Evolutionary conservation across 2,113 vertebrate species (phyloP).

Genomic region (western clawed frog (Xenopus tropicalis)): DNA sequence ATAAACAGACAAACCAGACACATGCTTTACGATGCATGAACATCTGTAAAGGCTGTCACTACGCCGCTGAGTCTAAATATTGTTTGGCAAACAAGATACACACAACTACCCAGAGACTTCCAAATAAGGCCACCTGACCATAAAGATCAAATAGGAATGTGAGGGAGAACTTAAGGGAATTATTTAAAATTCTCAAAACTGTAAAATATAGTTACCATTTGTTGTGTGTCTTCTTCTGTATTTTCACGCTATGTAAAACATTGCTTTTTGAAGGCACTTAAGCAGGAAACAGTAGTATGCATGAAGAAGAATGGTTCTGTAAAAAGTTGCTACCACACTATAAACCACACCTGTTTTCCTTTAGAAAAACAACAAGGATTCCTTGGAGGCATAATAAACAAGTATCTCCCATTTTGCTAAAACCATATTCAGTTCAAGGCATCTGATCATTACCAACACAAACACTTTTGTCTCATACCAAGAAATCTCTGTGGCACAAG

Average conservation of each 20-base stretch:
- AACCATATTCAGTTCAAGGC: slow-evolving; percentile 11
- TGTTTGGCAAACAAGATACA: slow-evolving; percentile 19
- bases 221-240: slow-evolving; percentile 23
- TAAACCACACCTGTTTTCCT: slow-evolving; percentile 20
- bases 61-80: slow-evolving; percentile 10
- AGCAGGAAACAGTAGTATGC: slow-evolving; percentile 34
- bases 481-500: background rate
- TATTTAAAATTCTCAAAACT: background rate
- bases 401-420: slow-evolving; percentile 14
- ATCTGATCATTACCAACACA: slow-evolving; percentile 14
- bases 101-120: slow-evolving; percentile 11
- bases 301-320: slow-evolving; percentile 14
- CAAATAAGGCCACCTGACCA: slow-evolving; percentile 33
- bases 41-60: background rate
- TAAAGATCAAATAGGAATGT: slow-evolving; percentile 15
- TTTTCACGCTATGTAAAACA: slow-evolving; percentile 20
- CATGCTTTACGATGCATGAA: slow-evolving; percentile 13
- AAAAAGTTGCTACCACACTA: slow-evolving; percentile 9
- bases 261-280: slow-evolving; percentile 37
- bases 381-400: slow-evolving; percentile 3
- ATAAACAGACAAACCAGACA: background rate
- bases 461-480: background rate
- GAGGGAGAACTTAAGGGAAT: background rate
- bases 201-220: slow-evolving; percentile 7
- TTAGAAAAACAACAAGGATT: slow-evolving; percentile 14